Conservation (phyloP, 2,113 vertebrate species). For the Grantiella picta region DNA sequence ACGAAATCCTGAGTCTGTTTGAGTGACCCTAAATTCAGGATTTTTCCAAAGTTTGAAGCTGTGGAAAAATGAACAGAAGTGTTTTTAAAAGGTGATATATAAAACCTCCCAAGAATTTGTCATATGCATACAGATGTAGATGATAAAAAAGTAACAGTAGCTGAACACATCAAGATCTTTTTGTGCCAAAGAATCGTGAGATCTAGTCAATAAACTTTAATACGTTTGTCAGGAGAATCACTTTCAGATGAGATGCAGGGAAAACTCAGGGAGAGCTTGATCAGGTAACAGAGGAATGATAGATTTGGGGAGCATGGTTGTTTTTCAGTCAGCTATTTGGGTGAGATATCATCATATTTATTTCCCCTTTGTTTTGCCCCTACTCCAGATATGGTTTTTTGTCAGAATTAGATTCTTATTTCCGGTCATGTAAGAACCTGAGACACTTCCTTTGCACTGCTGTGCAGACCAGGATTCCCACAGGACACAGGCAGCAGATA, state of each 20-base stretch:
- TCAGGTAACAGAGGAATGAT: background rate
- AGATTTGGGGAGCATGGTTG: background rate
- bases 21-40: background rate
- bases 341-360: background rate
- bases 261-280: background rate
- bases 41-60: background rate
- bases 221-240: accelerated
- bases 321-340: background rate
- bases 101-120: background rate
- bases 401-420: background rate
- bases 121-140: background rate
- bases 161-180: background rate
- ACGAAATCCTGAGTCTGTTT: background rate
- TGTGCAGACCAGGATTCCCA: background rate
- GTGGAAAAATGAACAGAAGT: background rate
- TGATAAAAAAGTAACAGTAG: background rate
- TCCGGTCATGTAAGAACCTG: background rate
- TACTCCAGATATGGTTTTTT: accelerated
- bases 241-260: background rate
- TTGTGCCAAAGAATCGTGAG: background rate
- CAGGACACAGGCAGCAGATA: accelerated
- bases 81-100: background rate
- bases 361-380: background rate
- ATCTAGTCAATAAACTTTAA: background rate
- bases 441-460: background rate